phyloP scores from a whole-genome alignment of 2,797 vertebrate genomes.

The Micropoecilia bifurca region DNA sequence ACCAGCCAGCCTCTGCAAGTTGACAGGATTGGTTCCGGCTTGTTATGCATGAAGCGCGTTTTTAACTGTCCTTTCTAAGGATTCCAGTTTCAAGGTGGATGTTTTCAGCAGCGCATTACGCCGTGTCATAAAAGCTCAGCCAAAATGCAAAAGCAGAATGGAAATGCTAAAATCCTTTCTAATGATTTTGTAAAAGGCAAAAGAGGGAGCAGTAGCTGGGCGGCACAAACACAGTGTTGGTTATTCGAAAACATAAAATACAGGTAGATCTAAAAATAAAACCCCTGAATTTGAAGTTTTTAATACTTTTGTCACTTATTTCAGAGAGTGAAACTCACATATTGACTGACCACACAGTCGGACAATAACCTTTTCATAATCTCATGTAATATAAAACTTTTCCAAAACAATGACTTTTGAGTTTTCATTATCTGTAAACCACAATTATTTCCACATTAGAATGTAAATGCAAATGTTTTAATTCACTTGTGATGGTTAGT shows the following conservation, averaged over 20 bases:
- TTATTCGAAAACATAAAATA: not conserved
- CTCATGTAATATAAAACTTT: not conserved
- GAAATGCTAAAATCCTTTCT: not conserved
- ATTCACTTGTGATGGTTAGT: not conserved
- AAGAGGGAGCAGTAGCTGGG: not conserved
- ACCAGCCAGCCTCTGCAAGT: not conserved
- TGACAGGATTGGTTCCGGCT: constrained; percentile 13
- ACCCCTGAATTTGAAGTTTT: not conserved
- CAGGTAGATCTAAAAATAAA: not conserved
- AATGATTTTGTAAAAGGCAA: not conserved
- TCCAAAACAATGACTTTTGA: too few species aligned
- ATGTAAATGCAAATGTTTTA: not conserved
- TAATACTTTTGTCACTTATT: not conserved
- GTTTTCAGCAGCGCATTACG: not conserved
- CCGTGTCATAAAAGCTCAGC: too few species aligned
- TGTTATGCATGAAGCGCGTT: constrained; percentile 2
- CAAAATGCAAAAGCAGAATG: constrained; percentile 5
- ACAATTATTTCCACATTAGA: not conserved
- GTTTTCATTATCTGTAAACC: not conserved
- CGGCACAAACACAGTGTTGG: not conserved
- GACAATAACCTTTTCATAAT: not conserved
- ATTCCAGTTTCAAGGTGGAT: not conserved
- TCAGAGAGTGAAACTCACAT: not conserved
- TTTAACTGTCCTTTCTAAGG: not conserved
- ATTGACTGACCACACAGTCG: not conserved